Evolutionary conservation across 2,888 invertebrate species (phyloP).

Genomic region (Hirtodrosophila confusa): DNA sequence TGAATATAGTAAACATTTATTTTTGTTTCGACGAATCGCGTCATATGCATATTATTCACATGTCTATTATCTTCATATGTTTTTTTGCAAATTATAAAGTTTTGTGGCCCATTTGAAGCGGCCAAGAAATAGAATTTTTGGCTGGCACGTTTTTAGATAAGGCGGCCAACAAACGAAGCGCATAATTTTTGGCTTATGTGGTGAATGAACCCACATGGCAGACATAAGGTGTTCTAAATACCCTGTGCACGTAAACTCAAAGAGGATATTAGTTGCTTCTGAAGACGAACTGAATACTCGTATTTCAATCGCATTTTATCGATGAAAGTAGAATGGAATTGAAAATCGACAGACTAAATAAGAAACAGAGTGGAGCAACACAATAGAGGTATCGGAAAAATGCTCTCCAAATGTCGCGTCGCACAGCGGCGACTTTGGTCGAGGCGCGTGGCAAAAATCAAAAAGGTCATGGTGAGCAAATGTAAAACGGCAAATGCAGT

Average conservation of each 20-base stretch:
- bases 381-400: too few species aligned
- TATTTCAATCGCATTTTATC: too few species aligned
- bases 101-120: conserved; percentile 45
- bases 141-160: conserved; percentile 66
- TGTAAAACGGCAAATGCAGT: too few species aligned
- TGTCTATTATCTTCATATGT: conserved; percentile 30
- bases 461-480: too few species aligned
- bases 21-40: conserved; percentile 13
- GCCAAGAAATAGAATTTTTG: conserved; percentile 50
- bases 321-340: too few species aligned
- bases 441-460: too few species aligned
- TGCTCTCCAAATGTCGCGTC: too few species aligned
- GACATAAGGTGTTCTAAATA: conserved; percentile 30
- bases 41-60: conserved; percentile 41
- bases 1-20: conserved; percentile 13
- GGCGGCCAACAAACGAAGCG: conserved; percentile 53
- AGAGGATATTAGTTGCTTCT: background rate
- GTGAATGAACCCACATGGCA: conserved; percentile 62
- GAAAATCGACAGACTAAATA: too few species aligned
- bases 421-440: too few species aligned
- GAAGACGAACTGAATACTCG: too few species aligned
- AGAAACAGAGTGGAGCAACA: too few species aligned
- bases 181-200: conserved; percentile 41
- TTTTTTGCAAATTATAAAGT: conserved; percentile 31
- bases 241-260: background rate